Base-by-base conservation (phyloP, 2,797 vertebrate species). In the Tapirus indicus region DNA sequence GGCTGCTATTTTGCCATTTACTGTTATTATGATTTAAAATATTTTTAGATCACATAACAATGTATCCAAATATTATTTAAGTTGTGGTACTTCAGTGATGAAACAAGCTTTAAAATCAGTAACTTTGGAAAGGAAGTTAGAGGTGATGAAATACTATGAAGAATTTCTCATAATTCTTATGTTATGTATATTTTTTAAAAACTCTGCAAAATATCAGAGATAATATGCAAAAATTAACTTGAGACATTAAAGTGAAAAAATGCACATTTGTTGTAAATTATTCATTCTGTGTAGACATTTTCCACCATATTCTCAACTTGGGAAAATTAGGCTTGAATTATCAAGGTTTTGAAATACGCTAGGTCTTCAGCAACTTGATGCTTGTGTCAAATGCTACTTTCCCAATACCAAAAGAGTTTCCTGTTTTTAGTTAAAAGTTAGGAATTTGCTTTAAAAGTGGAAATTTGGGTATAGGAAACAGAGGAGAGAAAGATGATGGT, bases 361-460 rank as follows among this genome's bases (percentile, higher is more conserved):
- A 82, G 68, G 20, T 66, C 16, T 74, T 86, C 25, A 90, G n/a
- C 60, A 72, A 41, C 60, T 80, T 41, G 10, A 16, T 75, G 38
- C 12, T 75, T 74, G 10, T 27, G 16, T 52, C 52, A 80, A 72
- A 56, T 47, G 23, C 18, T 79, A 11, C 11, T 68, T 38, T 12
- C 21, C 29, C 6, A 60, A 41, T 68, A 62, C 3, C 14, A 78
- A 52, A 41, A 88, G 16, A 69, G 4, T 44, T 56, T 91, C 49
- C 17, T 47, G 14, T 79, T 94, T 92, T 84, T 78, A 78, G 41
- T 93, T 64, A 58, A 78, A 72, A 94, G 27, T 78, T 72, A 84
- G 21, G 11, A 60, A 85, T 10, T 83, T 97, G 8, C n/a, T 58
- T 90, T 80, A 52, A 85, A 74, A 13, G 29, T 38, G 8, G 14